Percentiles rank a stretch among this genome's conserved stretches.
Evolutionary conservation across 2,113 vertebrate species (phyloP).

Genomic region (Cephalopholis sonnerati): DNA sequence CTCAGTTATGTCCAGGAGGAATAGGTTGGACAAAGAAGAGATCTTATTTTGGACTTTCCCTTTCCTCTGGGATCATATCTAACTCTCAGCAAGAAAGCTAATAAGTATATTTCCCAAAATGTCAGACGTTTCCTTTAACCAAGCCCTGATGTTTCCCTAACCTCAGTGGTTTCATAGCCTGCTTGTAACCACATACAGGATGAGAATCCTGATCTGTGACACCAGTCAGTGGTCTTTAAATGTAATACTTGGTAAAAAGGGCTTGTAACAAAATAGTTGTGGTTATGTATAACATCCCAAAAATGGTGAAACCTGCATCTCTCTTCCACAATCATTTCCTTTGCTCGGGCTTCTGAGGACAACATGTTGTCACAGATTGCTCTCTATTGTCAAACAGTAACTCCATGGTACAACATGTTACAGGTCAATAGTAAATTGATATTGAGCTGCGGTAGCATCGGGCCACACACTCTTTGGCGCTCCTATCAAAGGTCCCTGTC

Average conservation of each 20-base stretch:
- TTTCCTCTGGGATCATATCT: too few relatives aligned
- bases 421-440: conserved; percentile 20
- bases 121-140: neutral
- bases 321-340: conserved; percentile 4
- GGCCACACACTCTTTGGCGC: conserved; percentile 33
- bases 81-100: too few relatives aligned
- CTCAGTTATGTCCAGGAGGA: too few relatives aligned
- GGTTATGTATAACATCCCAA: neutral
- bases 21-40: too few relatives aligned
- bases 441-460: conserved; percentile 32
- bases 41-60: too few relatives aligned
- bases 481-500: conserved; percentile 54
- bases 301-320: conserved; percentile 2
- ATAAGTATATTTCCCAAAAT: neutral
- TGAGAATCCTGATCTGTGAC: neutral
- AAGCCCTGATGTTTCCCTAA: neutral
- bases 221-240: neutral
- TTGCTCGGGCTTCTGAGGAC: conserved; percentile 7
- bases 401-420: neutral
- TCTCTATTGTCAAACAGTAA: neutral
- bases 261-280: neutral
- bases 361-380: conserved; percentile 7
- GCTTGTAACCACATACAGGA: neutral
- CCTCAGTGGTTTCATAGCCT: neutral
- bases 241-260: neutral